Conservation (phyloP, 1,140 invertebrate species). For the Drosophila chauvacae region DNA sequence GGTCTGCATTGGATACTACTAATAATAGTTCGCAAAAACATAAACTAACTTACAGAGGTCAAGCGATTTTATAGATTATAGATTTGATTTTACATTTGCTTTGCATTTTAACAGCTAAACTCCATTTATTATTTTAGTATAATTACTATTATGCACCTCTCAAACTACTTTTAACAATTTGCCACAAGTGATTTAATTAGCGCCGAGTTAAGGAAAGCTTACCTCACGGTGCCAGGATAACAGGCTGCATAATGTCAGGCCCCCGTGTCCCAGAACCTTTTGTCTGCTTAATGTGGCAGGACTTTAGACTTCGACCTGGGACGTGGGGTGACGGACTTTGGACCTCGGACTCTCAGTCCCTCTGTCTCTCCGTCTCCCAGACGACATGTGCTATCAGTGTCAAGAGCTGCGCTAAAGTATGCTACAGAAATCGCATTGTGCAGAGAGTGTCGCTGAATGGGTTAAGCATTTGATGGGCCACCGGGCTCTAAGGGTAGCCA, state of each 20-base stretch:
- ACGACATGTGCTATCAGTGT: constrained; percentile 80
- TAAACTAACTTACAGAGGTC: neutral
- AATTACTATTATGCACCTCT: neutral
- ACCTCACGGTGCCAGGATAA: constrained; percentile 29
- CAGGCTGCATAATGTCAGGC: constrained; percentile 62
- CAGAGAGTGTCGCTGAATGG: constrained; percentile 36
- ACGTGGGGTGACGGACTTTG: neutral
- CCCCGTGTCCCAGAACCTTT: constrained; percentile 44
- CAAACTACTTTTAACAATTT: neutral
- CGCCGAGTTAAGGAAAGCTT: neutral
- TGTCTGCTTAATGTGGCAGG: constrained; percentile 75
- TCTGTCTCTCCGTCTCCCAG: constrained; percentile 13
- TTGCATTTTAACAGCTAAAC: neutral
- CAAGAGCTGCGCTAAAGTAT: constrained; percentile 77
- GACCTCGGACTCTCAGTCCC: constrained; percentile 3
- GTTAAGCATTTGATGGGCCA: constrained; percentile 50
- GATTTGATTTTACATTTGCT: neutral
- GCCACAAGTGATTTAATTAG: constrained; percentile 6
- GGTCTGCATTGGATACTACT: neutral
- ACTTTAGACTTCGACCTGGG: constrained; percentile 3
- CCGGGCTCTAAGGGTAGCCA: constrained; percentile 7
- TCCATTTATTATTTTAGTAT: no score
- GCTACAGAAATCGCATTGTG: constrained; percentile 68
- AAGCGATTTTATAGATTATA: neutral
- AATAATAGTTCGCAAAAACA: neutral